Evolutionary conservation across 2,113 vertebrate species (phyloP).

Genomic region (Colaptes auratus): DNA sequence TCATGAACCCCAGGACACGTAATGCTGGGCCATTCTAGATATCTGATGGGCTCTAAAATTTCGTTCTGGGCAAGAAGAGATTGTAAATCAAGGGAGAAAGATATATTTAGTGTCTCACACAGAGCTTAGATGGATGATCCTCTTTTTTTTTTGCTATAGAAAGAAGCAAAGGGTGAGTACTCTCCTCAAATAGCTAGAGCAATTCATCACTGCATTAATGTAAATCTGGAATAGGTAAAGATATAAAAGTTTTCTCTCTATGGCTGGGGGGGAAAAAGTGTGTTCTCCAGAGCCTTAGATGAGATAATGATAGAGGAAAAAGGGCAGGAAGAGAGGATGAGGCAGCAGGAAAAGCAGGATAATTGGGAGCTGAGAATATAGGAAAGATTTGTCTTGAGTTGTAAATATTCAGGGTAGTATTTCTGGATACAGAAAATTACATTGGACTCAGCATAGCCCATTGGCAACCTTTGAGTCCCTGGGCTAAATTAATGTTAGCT

Average conservation of each 20-base stretch:
- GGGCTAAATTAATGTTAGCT: not conserved
- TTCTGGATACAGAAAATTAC: slow-evolving; percentile 11
- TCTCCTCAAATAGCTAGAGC: slow-evolving; percentile 1
- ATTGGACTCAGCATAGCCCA: not conserved
- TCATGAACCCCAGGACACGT: not conserved
- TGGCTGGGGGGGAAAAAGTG: not conserved
- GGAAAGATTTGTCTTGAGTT: not conserved
- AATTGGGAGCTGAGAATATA: slow-evolving; percentile 14
- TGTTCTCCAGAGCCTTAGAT: not conserved
- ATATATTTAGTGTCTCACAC: not conserved
- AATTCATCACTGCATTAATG: not conserved
- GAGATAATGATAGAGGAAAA: not conserved
- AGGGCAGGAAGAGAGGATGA: not conserved
- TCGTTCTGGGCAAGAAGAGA: not conserved
- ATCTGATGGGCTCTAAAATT: not conserved
- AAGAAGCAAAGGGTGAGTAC: not conserved
- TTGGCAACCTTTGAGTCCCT: not conserved
- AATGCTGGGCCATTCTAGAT: not conserved
- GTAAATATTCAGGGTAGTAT: slow-evolving; percentile 22
- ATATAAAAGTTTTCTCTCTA: not conserved
- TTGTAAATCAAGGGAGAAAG: not conserved
- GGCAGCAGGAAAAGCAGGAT: not conserved
- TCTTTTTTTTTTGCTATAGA: not conserved
- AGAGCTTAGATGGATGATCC: not conserved
- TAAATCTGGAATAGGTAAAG: not conserved